Evolutionary conservation across 2,113 vertebrate species (phyloP), one percentile per base, ranked within the genome.

Genomic region (Microtus montanus): DNA sequence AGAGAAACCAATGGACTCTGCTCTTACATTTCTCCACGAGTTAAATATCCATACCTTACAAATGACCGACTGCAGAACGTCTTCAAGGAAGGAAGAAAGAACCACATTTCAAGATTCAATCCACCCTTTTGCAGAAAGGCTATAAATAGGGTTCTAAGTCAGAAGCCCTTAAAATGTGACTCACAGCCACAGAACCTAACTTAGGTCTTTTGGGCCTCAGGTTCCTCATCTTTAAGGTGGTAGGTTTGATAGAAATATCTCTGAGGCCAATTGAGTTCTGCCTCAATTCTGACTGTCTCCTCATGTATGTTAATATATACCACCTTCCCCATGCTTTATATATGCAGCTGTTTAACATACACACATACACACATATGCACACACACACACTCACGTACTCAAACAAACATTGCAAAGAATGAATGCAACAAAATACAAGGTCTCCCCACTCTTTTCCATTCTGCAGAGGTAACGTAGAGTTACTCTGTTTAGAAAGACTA

Each of bases 21-120:
- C 35, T 73, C 19, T 85, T 68, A 5, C 35, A 54, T 52, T 77
- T 90, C 49, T 70, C 73, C n/a, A 78, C 54, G 14, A 89, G 30
- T 86, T 91, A 90, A 94, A 92, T 44, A 82, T 61, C 64, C 78
- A n/a, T 54, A 54, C 11, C 90, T 96, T 83, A 49, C 17, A 87
- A 77, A 58, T 88, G 38, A 79, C 38, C 75, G 44, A 80, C 71
- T 84, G 66, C 22, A 85, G 58, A 64, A 44, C 44, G 1, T 94
- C 87, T 94, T 61, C 8, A 24, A 90, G 80, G 49, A 93, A 94
- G 33, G 28, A 28, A 95, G 54, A 66, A 89, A 63, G 70, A 91
- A 71, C 47, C 41, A 79, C 17, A 77, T 2, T 52, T 0, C 0
- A 75, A 47, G 28, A 28, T 41, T 89, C 77, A 30, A 77, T 11